phyloP scores from a whole-genome alignment of 2,888 invertebrate species.

The Cryptosula pallasiana region DNA sequence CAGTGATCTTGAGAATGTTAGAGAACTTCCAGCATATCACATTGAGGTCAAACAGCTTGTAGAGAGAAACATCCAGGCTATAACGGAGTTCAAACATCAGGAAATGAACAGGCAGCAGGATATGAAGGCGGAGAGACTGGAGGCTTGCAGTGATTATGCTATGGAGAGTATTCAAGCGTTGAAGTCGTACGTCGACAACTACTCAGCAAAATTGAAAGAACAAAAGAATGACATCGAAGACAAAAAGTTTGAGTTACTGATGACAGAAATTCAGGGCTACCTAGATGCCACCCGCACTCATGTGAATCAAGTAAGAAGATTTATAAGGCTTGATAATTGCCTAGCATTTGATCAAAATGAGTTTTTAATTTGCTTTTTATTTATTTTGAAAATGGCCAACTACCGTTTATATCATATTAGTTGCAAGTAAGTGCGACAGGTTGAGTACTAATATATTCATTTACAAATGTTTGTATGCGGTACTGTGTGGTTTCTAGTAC shows the following conservation, averaged over 20 bases:
- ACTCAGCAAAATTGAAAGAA: not conserved
- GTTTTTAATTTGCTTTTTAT: no score
- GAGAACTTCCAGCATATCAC: conserved; percentile 2
- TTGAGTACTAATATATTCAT: no score
- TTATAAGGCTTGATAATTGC: no score
- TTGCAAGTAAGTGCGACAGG: no score
- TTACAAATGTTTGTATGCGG: no score
- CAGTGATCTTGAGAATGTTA: not conserved
- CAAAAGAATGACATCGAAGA: not conserved
- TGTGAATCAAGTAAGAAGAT: not conserved
- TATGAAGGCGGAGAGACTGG: not conserved
- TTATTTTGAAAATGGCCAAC: no score
- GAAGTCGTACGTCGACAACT: not conserved
- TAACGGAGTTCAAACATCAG: not conserved
- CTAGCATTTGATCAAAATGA: no score
- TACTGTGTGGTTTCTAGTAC: no score
- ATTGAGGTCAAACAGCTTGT: not conserved
- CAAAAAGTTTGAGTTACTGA: conserved; percentile 4
- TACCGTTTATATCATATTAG: no score
- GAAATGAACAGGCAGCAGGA: conserved; percentile 17
- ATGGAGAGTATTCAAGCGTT: not conserved
- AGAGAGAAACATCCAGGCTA: conserved; percentile 8
- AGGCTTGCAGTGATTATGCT: not conserved
- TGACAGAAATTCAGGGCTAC: not conserved
- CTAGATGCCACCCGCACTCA: not conserved